Conservation (phyloP, 2,797 vertebrate species). For the Sternotherus odoratus region DNA sequence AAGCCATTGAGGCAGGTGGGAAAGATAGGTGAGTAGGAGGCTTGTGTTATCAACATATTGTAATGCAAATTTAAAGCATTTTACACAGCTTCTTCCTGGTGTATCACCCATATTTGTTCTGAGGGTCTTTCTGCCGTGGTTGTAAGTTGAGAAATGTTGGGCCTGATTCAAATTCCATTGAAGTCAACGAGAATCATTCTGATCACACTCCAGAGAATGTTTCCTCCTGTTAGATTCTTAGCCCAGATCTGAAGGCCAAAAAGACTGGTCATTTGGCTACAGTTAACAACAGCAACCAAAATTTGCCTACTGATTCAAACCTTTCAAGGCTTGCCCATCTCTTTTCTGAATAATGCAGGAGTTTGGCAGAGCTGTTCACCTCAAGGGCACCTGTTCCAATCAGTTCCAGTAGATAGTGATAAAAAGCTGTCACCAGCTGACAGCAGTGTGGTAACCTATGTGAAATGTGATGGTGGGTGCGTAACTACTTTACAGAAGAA, state of each 20-base stretch:
- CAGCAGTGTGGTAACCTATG: background rate
- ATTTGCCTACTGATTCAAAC: background rate
- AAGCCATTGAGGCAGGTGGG: background rate
- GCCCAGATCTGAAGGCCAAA: background rate
- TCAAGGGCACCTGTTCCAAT: background rate
- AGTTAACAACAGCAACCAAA: background rate
- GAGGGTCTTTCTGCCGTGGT: accelerated
- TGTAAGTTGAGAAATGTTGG: background rate
- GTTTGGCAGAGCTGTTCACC: background rate
- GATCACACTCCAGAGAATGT: background rate
- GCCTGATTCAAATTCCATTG: background rate
- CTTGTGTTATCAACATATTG: background rate
- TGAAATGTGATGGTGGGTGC: background rate
- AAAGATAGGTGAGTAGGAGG: background rate
- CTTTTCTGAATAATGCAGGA: background rate
- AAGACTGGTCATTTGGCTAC: background rate
- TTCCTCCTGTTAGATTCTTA: background rate
- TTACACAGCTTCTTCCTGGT: accelerated
- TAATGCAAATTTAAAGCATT: background rate
- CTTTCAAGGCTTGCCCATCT: background rate
- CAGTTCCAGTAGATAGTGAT: background rate
- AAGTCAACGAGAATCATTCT: background rate
- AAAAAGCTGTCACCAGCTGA: background rate
- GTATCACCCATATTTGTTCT: background rate
- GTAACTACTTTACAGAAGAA: background rate